Percentiles rank a stretch among this genome's conserved stretches.
Evolutionary conservation across 1,140 invertebrate species (phyloP).

Genomic region (Ceratina calcarata): DNA sequence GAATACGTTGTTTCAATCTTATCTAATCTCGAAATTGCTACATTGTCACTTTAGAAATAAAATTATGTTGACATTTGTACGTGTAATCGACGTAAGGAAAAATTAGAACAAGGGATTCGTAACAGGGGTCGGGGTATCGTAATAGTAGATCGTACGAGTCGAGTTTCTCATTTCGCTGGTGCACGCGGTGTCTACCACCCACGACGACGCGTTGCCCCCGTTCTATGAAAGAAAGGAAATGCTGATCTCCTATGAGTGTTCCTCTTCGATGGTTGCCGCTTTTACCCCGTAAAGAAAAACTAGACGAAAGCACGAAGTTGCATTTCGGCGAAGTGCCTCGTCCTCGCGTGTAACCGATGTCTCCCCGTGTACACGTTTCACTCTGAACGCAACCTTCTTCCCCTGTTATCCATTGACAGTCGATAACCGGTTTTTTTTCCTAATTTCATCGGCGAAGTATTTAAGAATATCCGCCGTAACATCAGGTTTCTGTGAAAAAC

Average conservation of each 20-base stretch:
- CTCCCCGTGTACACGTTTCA: not conserved
- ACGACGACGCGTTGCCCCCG: constrained; percentile 29
- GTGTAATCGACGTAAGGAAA: not conserved
- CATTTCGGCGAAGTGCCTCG: constrained; percentile 26
- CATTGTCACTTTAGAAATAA: not conserved
- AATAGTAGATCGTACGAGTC: constrained; percentile 19
- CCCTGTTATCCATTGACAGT: not conserved
- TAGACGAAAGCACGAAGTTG: constrained; percentile 21
- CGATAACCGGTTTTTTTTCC: constrained; percentile 46
- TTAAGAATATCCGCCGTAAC: constrained; percentile 15
- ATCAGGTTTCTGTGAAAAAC: constrained; percentile 29
- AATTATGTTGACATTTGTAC: not conserved
- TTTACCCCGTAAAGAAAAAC: constrained; percentile 35
- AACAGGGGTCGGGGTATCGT: not conserved
- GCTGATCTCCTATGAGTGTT: constrained; percentile 14
- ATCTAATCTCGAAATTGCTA: no score
- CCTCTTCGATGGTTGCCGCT: not conserved
- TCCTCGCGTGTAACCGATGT: not conserved
- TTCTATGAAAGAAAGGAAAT: constrained; percentile 41
- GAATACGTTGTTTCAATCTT: no score
- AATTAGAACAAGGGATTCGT: not conserved
- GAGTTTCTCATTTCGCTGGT: constrained; percentile 23
- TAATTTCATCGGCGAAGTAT: constrained; percentile 31
- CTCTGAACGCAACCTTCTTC: not conserved
- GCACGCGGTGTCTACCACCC: constrained; percentile 25